Percentiles rank a stretch among this genome's conserved stretches.
Evolutionary conservation across 2,113 vertebrate species (phyloP).

Genomic region (Perca fluviatilis): DNA sequence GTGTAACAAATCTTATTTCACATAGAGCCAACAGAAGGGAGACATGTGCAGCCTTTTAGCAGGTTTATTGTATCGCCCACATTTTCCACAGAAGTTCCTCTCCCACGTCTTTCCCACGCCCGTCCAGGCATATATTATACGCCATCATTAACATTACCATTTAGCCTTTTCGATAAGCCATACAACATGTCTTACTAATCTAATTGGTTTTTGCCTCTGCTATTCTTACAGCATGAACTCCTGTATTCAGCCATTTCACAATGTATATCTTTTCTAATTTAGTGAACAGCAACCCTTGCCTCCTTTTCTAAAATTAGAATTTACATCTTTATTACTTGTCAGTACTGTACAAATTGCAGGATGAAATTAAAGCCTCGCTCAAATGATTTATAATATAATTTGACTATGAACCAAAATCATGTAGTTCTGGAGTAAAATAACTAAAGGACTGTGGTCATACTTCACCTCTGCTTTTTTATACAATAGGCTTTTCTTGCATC

Average conservation of each 20-base stretch:
- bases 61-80: slow-evolving; percentile 3
- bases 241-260: background rate
- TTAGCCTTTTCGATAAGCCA: background rate
- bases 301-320: background rate
- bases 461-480: background rate
- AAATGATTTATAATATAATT: slow-evolving; percentile 15
- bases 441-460: background rate
- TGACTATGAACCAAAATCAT: background rate
- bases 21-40: background rate
- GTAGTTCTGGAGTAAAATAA: background rate
- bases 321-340: slow-evolving; percentile 15
- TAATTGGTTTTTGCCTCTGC: background rate
- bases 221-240: background rate
- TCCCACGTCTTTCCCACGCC: slow-evolving; percentile 7
- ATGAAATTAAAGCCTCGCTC: slow-evolving; percentile 5
- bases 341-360: background rate
- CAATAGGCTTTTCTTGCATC: background rate
- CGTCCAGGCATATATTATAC: background rate
- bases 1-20: background rate
- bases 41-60: slow-evolving; percentile 5
- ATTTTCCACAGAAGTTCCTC: slow-evolving; percentile 1
- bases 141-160: background rate
- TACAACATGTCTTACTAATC: background rate
- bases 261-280: background rate
- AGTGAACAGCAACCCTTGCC: background rate